Evolutionary conservation across 2,888 invertebrate species (phyloP), one percentile per base, ranked within the genome.

Genomic region (Philonicus albiceps): DNA sequence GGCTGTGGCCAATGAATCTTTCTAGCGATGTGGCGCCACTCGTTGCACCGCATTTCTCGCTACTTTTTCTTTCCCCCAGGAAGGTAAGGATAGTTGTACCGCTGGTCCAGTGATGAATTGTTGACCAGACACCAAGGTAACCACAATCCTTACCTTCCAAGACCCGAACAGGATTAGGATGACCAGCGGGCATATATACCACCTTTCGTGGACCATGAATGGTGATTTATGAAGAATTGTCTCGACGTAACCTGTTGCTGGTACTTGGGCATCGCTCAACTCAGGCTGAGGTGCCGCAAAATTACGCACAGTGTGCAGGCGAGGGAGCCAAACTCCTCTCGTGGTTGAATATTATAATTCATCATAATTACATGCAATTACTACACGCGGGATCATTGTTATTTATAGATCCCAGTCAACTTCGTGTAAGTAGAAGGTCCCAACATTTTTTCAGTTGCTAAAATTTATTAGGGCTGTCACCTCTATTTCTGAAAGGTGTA

Each of bases 311-410:
- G 34, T 55, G 37, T 64, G 55, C 64, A 43, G 55, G 49, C 30
- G 31, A 19, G 31, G 34, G 11, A 19, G 5, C 53, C n/a, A 43
- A 73, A 22, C 55, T 84, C 84, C 86, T 76, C 37, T 76, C 37
- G 30, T 78, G 76, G 40, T 64, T 86, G 76, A 86, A 78, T 86
- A 86, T 76, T 76, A 76, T 86, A 86, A 86, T 86, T 86, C 76
- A 86, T 86, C 76, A 86, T 75, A 85, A 85, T 85, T 85, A 85
- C 76, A 84, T 84, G 84, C 84, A 84, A 84, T 84, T 84, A 84
- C 84, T 7, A 11, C 22, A 11, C n/a, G 40, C n/a, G 40, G 73
- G 73, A 73, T 84, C 73, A 84, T 84, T 84, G 43, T 84, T 84
- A 84, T 84, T 84, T 84, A 84, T 84, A 8, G 84, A 37, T 30